Evolutionary conservation across 2,888 invertebrate genomes (phyloP).

Genomic region (Pyrrhosoma nymphula): DNA sequence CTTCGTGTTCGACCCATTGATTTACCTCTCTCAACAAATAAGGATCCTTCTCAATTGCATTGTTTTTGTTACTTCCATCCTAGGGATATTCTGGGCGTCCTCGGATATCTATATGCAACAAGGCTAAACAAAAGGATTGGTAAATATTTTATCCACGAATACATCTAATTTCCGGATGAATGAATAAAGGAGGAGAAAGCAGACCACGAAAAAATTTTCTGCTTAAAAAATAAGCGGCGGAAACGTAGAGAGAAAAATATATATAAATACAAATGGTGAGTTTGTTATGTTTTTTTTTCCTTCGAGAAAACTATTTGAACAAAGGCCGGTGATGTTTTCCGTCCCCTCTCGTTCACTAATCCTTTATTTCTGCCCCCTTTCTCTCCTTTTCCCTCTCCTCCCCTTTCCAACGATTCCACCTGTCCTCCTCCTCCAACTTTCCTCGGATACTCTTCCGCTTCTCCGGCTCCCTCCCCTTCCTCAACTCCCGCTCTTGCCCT

Average conservation of each 20-base stretch:
- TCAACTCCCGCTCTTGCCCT: conserved; percentile 71
- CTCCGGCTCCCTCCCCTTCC: conserved; percentile 65
- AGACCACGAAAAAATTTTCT: background rate
- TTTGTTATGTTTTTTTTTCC: background rate
- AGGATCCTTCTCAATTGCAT: background rate
- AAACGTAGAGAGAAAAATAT: background rate
- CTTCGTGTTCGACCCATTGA: background rate
- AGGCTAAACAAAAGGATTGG: background rate
- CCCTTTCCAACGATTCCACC: background rate
- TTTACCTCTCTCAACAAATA: background rate
- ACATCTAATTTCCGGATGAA: conserved; percentile 6
- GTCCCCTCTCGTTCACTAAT: background rate
- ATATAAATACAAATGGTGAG: background rate
- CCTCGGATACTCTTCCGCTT: conserved; percentile 9
- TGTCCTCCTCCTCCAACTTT: background rate
- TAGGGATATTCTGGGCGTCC: background rate
- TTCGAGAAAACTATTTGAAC: conserved; percentile 15
- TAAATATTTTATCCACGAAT: background rate
- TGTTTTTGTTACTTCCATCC: background rate
- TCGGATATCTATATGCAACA: background rate
- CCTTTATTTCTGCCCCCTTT: conserved; percentile 2
- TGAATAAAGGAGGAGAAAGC: background rate
- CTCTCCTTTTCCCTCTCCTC: background rate
- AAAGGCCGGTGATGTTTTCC: background rate
- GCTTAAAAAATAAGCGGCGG: background rate